Conservation (phyloP, 2,888 invertebrate species). For the Drosophila colorata region DNA sequence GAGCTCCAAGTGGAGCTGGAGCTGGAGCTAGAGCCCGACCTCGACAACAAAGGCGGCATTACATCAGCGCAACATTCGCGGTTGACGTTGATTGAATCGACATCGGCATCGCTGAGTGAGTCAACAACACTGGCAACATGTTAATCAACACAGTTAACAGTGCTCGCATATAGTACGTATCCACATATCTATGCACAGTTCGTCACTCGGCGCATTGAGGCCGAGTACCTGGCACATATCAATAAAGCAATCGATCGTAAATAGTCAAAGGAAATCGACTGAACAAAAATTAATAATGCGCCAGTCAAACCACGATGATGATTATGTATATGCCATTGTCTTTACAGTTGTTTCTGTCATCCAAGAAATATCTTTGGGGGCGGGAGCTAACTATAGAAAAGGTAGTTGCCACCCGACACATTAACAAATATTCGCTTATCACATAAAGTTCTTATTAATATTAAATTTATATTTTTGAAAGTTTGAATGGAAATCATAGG, state of each 20-base stretch:
- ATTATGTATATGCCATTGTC: conserved; percentile 17
- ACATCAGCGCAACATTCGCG: conserved; percentile 61
- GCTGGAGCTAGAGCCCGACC: conserved; percentile 45
- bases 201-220: conserved; percentile 10
- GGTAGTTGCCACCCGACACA: conserved; percentile 31
- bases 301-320: conserved; percentile 28
- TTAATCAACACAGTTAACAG: conserved; percentile 47
- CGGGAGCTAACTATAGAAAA: background rate
- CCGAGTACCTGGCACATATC: conserved; percentile 7
- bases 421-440: conserved; percentile 5
- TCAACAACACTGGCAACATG: conserved; percentile 50
- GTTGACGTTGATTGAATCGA: conserved; percentile 58
- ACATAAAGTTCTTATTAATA: no score
- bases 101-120: conserved; percentile 31
- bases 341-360: conserved; percentile 34
- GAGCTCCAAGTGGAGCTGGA: conserved; percentile 1
- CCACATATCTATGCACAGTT: conserved; percentile 19
- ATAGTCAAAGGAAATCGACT: conserved; percentile 73
- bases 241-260: conserved; percentile 48
- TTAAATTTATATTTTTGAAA: no score
- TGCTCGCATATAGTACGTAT: conserved; percentile 5
- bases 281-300: conserved; percentile 73
- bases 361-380: background rate
- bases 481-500: no score
- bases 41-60: conserved; percentile 71